Percentiles rank a stretch among this genome's conserved stretches.
These are phyloP conservation scores for Andrena cerasifolii DNA, from an alignment of 1,140 invertebrate genomes.

Conservation along the genomic window DNA sequence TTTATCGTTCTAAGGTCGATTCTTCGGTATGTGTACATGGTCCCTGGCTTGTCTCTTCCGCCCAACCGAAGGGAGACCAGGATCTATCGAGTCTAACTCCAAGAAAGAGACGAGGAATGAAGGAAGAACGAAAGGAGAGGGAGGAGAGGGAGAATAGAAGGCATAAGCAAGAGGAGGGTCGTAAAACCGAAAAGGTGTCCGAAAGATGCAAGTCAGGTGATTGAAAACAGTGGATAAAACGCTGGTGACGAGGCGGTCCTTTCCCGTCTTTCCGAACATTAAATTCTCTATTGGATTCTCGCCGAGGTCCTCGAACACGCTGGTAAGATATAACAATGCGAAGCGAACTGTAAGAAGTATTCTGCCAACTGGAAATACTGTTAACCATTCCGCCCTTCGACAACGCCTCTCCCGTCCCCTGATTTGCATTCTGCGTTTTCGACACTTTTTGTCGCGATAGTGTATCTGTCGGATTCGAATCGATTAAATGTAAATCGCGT, in stretches of 20 bases:
- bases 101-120: neutral
- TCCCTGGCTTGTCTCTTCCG: no score
- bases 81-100: constrained; percentile 37
- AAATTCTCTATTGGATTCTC: no score
- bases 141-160: constrained; percentile 36
- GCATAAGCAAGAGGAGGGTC: constrained; percentile 20
- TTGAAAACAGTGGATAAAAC: constrained; percentile 26
- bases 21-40: no score
- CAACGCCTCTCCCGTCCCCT: no score
- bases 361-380: constrained; percentile 3
- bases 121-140: neutral
- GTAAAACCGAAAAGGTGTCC: constrained; percentile 34
- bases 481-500: no score
- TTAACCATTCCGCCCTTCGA: no score
- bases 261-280: constrained; percentile 8
- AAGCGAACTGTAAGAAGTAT: constrained; percentile 7
- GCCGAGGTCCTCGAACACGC: neutral
- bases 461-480: no score
- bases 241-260: neutral
- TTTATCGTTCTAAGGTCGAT: no score
- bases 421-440: no score
- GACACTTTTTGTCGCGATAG: no score
- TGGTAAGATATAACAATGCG: no score
- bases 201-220: constrained; percentile 25
- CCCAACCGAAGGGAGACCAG: constrained; percentile 45